These are phyloP conservation scores for Pollenia amentaria DNA, from an alignment of 2,888 invertebrate species.

Conservation along the genomic window DNA sequence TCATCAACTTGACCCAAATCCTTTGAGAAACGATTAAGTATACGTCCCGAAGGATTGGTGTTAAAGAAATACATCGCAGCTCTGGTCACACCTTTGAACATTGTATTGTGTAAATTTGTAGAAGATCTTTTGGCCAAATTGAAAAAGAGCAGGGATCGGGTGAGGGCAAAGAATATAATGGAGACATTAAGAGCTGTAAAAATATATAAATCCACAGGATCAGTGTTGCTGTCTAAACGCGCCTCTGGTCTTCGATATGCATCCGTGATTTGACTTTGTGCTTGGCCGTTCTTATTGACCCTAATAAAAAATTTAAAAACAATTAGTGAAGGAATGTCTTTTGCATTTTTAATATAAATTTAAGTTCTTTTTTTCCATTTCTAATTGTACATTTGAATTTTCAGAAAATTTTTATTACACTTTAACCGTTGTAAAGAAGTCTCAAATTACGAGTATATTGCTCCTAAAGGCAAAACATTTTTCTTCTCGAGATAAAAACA, in stretches of 20 bases:
- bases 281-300: constrained; percentile 80
- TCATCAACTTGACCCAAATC: constrained; percentile 89
- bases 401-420: no score
- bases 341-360: no score
- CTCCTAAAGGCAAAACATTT: no score
- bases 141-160: constrained; percentile 85
- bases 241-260: constrained; percentile 51
- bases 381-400: no score
- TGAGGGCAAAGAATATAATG: constrained; percentile 83
- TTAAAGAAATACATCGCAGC: constrained; percentile 95
- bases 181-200: constrained; percentile 85
- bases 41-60: constrained; percentile 92
- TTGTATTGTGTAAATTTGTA: constrained; percentile 90
- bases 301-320: constrained; percentile 66
- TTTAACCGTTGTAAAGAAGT: no score
- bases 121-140: constrained; percentile 90
- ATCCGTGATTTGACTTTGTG: constrained; percentile 24
- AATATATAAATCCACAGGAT: constrained; percentile 84
- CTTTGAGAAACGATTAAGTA: constrained; percentile 95
- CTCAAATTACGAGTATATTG: no score
- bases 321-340: no score
- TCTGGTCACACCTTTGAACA: constrained; percentile 92
- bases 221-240: constrained; percentile 75
- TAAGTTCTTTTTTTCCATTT: no score
- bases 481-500: no score